Conservation (phyloP, 1,140 invertebrate species). For the Saccostrea glomerata region DNA sequence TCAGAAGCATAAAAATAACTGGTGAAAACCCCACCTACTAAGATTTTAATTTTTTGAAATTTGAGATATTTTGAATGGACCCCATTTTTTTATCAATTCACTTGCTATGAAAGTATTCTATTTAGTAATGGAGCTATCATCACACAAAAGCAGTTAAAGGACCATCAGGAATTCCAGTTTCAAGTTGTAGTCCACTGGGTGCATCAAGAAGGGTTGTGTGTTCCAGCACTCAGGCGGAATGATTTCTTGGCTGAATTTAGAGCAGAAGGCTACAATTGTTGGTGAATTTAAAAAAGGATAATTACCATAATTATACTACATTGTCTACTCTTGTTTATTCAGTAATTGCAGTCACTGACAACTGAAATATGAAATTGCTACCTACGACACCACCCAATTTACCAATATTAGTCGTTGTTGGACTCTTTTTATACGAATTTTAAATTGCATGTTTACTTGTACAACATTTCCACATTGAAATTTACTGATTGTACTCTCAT, state of each 20-base stretch:
- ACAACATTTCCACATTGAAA: not conserved
- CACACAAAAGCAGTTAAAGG: constrained; percentile 30
- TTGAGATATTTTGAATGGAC: not conserved
- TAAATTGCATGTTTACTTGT: not conserved
- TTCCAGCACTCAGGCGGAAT: constrained; percentile 21
- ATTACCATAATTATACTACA: constrained; percentile 28
- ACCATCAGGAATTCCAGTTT: constrained; percentile 23
- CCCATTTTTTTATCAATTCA: not conserved
- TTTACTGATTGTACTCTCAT: not conserved
- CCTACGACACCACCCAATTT: not conserved
- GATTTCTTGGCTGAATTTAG: constrained; percentile 24
- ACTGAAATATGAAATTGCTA: constrained; percentile 36
- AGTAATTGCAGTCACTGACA: constrained; percentile 27
- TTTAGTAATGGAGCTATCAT: constrained; percentile 24
- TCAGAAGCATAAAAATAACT: not conserved
- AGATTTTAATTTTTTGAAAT: not conserved
- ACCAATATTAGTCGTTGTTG: constrained; percentile 11
- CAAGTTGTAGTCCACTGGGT: constrained; percentile 25
- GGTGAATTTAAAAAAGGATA: constrained; percentile 28
- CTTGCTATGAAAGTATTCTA: constrained; percentile 28
- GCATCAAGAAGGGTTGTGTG: constrained; percentile 14
- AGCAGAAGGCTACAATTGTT: constrained; percentile 28
- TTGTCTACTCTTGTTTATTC: constrained; percentile 36
- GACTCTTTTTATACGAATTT: not conserved
- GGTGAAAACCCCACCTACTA: constrained; percentile 1